Evolutionary conservation across 2,888 invertebrate species (phyloP), one percentile per base, ranked within the genome.

Genomic region (Ceraclea dissimilis): DNA sequence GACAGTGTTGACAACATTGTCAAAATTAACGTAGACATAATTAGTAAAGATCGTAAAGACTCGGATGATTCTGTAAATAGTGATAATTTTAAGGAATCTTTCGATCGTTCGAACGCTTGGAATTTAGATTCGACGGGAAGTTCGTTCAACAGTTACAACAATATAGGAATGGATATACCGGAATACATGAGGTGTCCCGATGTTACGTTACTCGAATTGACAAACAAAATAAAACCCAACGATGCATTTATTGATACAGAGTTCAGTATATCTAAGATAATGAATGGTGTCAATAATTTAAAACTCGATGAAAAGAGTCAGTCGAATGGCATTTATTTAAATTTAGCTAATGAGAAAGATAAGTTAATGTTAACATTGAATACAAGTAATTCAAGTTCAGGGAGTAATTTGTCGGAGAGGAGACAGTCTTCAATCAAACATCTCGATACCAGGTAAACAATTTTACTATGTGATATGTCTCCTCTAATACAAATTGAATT

Each of bases 371-470:
- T 46, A 8, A 47, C 52, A 13, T 17, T 60, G 43, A 62, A 60
- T 20, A 62, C 47, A 22, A 60, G 61, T 31, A 62, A 62, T 54
- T 62, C 62, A 2, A 62, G 62, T 54, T 62, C 62, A 2, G 57
- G 54, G 4, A 62, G 62, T 22, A 62, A 57, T 51, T 52, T 58
- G 18, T 62, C 62, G 6, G 62, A 62, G 31, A 62, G 56, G 51
- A 62, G 60, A 48, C 55, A 49, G 16, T 52, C 58, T 11, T 39
- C 51, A 22, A 55, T 54, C 22, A 62, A 58, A 26, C 60, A 58
- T 46, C 26, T 56, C 6, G 62, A 62, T 46, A 60, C 58, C 1
- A 58, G 56, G 62, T 62, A 56, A 44, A 31, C 31, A 33, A 8
- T 44, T 16, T 44, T n/a, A 10, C 17, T 16, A 44, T 44, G 5